Evolutionary conservation across 2,888 invertebrate species (phyloP), one percentile per base, ranked within the genome.

Genomic region (Cremastinae sp.): DNA sequence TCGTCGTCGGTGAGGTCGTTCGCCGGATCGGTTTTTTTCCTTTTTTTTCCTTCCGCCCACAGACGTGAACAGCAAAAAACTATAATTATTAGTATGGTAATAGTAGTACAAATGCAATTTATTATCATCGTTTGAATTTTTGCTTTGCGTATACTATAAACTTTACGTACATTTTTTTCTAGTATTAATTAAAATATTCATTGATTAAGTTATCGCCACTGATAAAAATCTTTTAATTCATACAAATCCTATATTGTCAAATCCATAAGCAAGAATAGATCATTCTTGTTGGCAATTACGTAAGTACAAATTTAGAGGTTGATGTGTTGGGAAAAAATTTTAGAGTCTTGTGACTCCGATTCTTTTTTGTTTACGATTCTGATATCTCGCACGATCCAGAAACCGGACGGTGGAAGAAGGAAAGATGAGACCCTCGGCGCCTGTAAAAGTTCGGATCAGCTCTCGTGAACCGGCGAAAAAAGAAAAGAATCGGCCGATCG

Each of bases 271-370:
- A 28, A 62, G 56, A n/a, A n/a, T 37, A 45, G 14, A 56, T 59
- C 82, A 75, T 72, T 79, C 80, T 83, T 83, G 84, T 83, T 83
- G 83, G 80, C 79, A 75, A 62, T 82, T 79, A 70, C 80, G 78
- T 75, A 81, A 82, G 64, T 78, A 79, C 77, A 80, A 81, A 80
- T 81, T 75, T 74, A 56, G 58, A 61, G 28, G 2, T 2, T 28
- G 28, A 5, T 28, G 28, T 64, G 74, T 79, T 76, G 71, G 56
- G 62, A 69, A 79, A 80, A 28, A 5, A 69, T 65, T 73, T 71
- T 74, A 58, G 37, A 37, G 62, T 65, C 59, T 16, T 35, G 12
- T n/a, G 37, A 9, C 16, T 65, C 66, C 41, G 41, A 47, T n/a
- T n/a, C 28, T 28, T 61, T 69, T 55, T 74, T 71, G 64, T 73